phyloP scores from a whole-genome alignment of 2,888 invertebrate genomes.

The Hypolimnas misippus region DNA sequence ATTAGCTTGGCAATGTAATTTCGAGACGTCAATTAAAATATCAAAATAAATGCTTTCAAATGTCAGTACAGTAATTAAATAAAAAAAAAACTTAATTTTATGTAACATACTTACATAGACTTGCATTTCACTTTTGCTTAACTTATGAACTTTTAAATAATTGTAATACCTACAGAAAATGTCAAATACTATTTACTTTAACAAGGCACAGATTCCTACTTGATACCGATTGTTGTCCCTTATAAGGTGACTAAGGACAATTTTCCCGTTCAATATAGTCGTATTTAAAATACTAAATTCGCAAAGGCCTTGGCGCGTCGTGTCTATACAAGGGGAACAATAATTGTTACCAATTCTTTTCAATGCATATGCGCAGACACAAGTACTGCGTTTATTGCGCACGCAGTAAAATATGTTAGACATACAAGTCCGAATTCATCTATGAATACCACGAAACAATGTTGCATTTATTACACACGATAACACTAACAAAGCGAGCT shows the following conservation, averaged over 20 bases:
- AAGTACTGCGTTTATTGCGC: conserved; percentile 15
- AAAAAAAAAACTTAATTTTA: too few relatives aligned
- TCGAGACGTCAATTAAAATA: too few relatives aligned
- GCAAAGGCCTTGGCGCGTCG: conserved; percentile 6
- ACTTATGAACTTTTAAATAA: neutral
- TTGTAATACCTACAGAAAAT: neutral
- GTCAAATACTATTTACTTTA: neutral
- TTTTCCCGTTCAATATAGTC: neutral
- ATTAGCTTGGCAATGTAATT: too few relatives aligned
- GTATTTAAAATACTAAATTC: conserved; percentile 6
- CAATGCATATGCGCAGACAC: conserved; percentile 21
- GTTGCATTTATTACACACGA: too few relatives aligned
- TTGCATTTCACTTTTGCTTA: neutral
- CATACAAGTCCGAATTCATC: conserved; percentile 5
- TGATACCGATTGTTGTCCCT: conserved; percentile 6
- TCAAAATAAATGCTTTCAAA: too few relatives aligned
- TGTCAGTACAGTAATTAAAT: too few relatives aligned
- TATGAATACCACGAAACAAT: conserved; percentile 1
- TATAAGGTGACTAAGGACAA: conserved; percentile 8
- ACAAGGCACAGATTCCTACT: neutral
- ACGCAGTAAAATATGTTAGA: conserved; percentile 11
- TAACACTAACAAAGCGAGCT: too few relatives aligned
- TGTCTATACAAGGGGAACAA: conserved; percentile 28
- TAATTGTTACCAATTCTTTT: conserved; percentile 29
- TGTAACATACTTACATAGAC: too few relatives aligned